A percentile compares a stretch with the other conserved stretches of the same genome.
phyloP scores from a whole-genome alignment of 1,140 invertebrate genomes.

The Galleria mellonella region DNA sequence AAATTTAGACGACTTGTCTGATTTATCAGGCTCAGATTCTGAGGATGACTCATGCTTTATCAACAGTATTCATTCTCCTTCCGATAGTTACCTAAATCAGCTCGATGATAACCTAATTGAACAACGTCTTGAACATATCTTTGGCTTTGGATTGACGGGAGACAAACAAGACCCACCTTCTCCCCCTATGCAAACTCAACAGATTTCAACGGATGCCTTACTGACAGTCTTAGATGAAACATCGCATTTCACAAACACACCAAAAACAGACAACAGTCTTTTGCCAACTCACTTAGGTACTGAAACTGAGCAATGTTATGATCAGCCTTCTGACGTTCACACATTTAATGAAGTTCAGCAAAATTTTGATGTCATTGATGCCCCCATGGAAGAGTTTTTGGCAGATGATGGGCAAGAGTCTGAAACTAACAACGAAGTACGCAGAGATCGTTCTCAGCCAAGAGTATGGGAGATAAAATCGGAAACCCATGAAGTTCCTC shows the following conservation, averaged over 20 bases:
- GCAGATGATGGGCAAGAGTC: constrained; percentile 13
- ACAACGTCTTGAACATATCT: constrained; percentile 26
- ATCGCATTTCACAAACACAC: constrained; percentile 24
- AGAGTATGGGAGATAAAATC: constrained; percentile 23
- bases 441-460: constrained; percentile 23
- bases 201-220: constrained; percentile 30
- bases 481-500: constrained; percentile 23
- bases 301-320: constrained; percentile 18
- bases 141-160: constrained; percentile 18
- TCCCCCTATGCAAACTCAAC: constrained; percentile 16
- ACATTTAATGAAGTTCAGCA: constrained; percentile 15
- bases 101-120: constrained; percentile 24
- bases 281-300: constrained; percentile 21
- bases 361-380: constrained; percentile 14
- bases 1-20: constrained; percentile 26
- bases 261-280: constrained; percentile 18
- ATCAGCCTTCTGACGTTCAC: constrained; percentile 14
- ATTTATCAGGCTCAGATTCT: constrained; percentile 24
- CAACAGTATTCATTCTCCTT: constrained; percentile 22
- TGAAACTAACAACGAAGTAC: constrained; percentile 22
- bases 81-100: constrained; percentile 24
- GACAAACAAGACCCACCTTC: constrained; percentile 19
- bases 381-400: constrained; percentile 15
- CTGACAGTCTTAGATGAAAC: constrained; percentile 24
- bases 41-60: constrained; percentile 24